Evolutionary conservation across 2,888 invertebrate species (phyloP).

Genomic region (Noctua janthina): DNA sequence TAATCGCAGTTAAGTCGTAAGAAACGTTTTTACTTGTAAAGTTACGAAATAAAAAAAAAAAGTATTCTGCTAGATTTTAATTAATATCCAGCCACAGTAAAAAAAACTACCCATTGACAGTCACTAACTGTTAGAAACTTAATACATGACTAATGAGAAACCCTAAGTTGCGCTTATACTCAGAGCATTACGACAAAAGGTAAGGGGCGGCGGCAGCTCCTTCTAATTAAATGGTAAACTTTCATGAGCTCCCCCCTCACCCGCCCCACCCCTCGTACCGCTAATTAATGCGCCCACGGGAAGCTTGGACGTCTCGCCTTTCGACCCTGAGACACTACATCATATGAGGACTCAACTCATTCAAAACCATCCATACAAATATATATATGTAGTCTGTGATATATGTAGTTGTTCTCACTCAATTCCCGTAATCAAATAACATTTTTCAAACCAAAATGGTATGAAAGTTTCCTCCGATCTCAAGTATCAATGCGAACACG

Average conservation of each 20-base stretch:
- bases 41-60: neutral
- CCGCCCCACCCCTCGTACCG: constrained; percentile 70
- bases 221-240: constrained; percentile 91
- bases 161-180: constrained; percentile 84
- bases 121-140: constrained; percentile 75
- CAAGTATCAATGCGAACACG: constrained; percentile 86
- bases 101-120: constrained; percentile 29
- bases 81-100: neutral
- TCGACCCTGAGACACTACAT: constrained; percentile 71
- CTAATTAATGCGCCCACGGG: constrained; percentile 89
- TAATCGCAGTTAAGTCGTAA: neutral
- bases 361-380: constrained; percentile 25
- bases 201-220: constrained; percentile 81
- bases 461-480: constrained; percentile 72
- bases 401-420: constrained; percentile 3
- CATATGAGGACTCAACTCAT: constrained; percentile 61
- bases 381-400: neutral
- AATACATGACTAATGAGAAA: constrained; percentile 83
- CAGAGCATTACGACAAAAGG: constrained; percentile 85
- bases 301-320: constrained; percentile 78
- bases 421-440: constrained; percentile 49
- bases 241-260: constrained; percentile 84
- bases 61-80: neutral
- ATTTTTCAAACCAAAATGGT: constrained; percentile 54
- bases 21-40: neutral